A percentile compares a stretch with the other conserved stretches of the same genome.
Evolutionary conservation across 2,888 invertebrate species (phyloP).

Genomic region (Pyrrhia umbra): DNA sequence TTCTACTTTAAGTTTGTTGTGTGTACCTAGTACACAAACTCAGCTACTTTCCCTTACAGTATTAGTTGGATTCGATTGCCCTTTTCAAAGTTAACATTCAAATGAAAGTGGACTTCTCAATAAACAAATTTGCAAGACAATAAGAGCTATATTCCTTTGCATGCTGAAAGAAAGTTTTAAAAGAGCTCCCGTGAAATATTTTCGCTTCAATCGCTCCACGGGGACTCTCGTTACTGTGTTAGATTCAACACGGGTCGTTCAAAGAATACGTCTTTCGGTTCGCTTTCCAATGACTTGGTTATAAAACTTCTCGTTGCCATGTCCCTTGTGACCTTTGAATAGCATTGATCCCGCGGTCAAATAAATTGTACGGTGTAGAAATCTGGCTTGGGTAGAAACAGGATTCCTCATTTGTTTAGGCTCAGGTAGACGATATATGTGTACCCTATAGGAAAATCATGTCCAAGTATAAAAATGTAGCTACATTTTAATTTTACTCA

Average conservation of each 20-base stretch:
- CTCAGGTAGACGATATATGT: no score
- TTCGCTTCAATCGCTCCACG: conserved; percentile 27
- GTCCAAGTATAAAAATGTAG: no score
- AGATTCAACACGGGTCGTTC: conserved; percentile 36
- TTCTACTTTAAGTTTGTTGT: no score
- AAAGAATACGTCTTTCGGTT: conserved; percentile 36
- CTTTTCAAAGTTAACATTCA: conserved; percentile 7
- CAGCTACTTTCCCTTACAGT: neutral
- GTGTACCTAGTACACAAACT: no score
- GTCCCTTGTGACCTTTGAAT: conserved; percentile 49
- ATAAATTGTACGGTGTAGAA: conserved; percentile 44
- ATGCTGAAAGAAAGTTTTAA: conserved; percentile 23
- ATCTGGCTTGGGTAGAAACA: conserved; percentile 26
- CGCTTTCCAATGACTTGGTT: conserved; percentile 41
- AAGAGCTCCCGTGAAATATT: conserved; percentile 38
- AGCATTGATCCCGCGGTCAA: conserved; percentile 38
- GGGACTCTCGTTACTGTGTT: conserved; percentile 30
- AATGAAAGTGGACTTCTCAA: conserved; percentile 16
- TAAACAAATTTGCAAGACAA: conserved; percentile 22
- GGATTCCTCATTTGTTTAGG: conserved; percentile 10
- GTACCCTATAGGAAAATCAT: no score
- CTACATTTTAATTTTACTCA: no score
- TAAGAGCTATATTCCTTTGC: conserved; percentile 33
- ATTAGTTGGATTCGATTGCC: conserved; percentile 7
- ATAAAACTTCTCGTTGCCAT: conserved; percentile 39